Conservation (phyloP, 2,888 invertebrate species). For the Cremastinae sp. region DNA sequence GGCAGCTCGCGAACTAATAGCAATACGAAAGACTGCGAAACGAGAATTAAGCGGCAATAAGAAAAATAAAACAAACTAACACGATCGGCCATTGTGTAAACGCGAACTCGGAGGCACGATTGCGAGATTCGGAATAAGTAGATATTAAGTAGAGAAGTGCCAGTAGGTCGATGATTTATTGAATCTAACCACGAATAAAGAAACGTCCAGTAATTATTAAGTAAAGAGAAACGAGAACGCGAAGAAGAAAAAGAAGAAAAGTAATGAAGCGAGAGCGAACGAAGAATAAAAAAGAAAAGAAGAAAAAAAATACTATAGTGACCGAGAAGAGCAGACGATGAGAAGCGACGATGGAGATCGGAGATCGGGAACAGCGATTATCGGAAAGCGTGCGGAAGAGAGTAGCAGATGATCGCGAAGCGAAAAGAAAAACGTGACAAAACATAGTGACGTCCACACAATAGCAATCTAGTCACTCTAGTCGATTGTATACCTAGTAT, state of each 20-base stretch:
- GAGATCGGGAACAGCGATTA: conserved; percentile 5
- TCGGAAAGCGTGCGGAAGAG: conserved; percentile 51
- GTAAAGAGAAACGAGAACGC: conserved; percentile 61
- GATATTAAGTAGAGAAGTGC: conserved; percentile 80
- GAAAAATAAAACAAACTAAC: too few relatives aligned
- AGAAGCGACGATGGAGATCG: background rate
- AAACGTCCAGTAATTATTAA: conserved; percentile 80
- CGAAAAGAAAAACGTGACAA: conserved; percentile 67
- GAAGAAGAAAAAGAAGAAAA: conserved; percentile 31
- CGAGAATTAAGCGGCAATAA: background rate
- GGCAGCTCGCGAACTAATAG: background rate
- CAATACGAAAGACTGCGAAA: too few relatives aligned
- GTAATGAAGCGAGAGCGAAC: conserved; percentile 55
- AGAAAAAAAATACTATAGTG: conserved; percentile 33
- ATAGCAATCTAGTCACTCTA: conserved; percentile 78
- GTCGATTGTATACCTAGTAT: conserved; percentile 70
- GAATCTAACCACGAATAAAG: conserved; percentile 69
- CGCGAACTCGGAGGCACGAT: conserved; percentile 43
- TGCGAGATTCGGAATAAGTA: conserved; percentile 72
- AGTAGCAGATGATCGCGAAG: conserved; percentile 27
- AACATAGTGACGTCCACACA: conserved; percentile 75
- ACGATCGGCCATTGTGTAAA: background rate
- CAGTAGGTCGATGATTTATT: conserved; percentile 76
- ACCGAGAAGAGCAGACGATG: background rate
- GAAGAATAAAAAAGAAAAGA: conserved; percentile 39